Evolutionary conservation across 2,888 invertebrate species (phyloP).

Genomic region (Kryphioiulus occultus): DNA sequence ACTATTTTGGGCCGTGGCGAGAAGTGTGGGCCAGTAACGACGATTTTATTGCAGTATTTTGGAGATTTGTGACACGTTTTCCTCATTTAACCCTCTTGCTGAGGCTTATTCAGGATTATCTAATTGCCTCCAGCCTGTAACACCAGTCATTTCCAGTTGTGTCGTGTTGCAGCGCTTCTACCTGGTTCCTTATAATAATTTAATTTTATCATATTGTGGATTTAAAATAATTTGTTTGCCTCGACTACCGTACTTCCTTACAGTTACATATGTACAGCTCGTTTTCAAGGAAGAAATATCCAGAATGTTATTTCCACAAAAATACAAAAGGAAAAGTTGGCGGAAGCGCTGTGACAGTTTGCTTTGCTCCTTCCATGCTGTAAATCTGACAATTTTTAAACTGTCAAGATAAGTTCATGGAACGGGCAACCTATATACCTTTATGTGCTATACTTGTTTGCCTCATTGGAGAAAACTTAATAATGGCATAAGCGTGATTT

Average conservation of each 20-base stretch:
- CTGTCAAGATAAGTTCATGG: neutral
- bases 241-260: neutral
- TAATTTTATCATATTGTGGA: neutral
- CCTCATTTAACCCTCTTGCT: neutral
- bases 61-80: neutral
- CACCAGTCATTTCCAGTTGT: neutral
- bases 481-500: conserved; percentile 35
- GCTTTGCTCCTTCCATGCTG: neutral
- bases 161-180: neutral
- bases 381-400: neutral
- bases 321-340: neutral
- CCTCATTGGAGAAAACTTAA: conserved; percentile 35
- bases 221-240: neutral
- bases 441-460: conserved; percentile 35
- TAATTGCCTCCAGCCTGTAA: conserved; percentile 1
- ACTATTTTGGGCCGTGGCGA: neutral
- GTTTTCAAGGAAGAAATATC: neutral
- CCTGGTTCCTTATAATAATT: neutral
- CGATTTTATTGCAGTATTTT: conserved; percentile 1
- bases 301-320: neutral
- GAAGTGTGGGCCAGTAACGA: neutral
- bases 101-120: conserved; percentile 26
- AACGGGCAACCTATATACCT: neutral
- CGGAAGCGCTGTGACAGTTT: neutral
- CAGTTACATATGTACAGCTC: neutral